Conservation (phyloP, 1,140 invertebrate genomes). For the Brachionus rotundiformis region DNA sequence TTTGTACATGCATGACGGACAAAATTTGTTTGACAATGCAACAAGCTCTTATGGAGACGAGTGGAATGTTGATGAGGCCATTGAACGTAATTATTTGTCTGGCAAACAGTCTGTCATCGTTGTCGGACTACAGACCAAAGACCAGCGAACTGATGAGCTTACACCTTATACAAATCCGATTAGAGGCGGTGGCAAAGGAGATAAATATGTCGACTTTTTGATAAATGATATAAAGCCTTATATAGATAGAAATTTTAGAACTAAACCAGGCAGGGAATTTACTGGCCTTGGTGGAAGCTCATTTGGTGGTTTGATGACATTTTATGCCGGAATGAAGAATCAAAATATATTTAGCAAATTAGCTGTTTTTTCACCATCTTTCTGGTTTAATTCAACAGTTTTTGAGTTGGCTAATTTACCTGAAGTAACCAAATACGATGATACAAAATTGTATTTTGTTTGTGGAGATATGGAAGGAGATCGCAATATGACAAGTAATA, state of each 20-base stretch:
- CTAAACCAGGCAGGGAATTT: neutral
- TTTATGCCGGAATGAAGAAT: conserved; percentile 47
- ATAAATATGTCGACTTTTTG: conserved; percentile 41
- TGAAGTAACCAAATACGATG: neutral
- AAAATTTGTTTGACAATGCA: conserved; percentile 39
- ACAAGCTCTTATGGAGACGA: conserved; percentile 5
- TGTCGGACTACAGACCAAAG: conserved; percentile 29
- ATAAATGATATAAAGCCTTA: conserved; percentile 12
- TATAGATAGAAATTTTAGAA: conserved; percentile 43
- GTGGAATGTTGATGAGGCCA: conserved; percentile 40
- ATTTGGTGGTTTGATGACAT: conserved; percentile 32
- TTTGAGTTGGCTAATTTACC: neutral
- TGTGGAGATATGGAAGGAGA: conserved; percentile 14
- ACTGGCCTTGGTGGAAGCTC: conserved; percentile 41
- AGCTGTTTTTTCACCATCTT: conserved; percentile 20
- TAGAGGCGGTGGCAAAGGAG: conserved; percentile 30
- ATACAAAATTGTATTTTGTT: conserved; percentile 35
- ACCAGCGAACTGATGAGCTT: conserved; percentile 12
- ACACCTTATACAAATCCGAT: conserved; percentile 44
- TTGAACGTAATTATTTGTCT: neutral
- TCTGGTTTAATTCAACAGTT: conserved; percentile 32
- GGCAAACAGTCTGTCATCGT: conserved; percentile 3
- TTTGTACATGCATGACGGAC: conserved; percentile 40
- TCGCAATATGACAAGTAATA: neutral
- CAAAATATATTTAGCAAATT: conserved; percentile 43